Base-by-base conservation (phyloP, 1,140 invertebrate genomes). In the Drosophila biarmipes region DNA sequence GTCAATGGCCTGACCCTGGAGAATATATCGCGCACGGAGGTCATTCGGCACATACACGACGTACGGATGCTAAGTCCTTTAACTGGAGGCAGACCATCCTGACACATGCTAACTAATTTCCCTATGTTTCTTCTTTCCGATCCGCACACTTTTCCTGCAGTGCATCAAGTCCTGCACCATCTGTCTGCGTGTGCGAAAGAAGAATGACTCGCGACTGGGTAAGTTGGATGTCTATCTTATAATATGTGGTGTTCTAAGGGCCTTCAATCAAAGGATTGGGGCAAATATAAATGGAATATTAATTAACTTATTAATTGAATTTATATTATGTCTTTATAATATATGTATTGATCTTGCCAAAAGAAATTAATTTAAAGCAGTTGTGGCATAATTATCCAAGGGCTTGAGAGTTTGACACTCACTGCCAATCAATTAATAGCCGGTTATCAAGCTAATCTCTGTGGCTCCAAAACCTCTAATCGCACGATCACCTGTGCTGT, bases 151-250 rank as follows among this genome's bases (percentile, higher is more conserved):
- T 38, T 6, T n/a, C 63, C 14, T 59, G 93, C 69, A 98, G 98
- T 98, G 98, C 92, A 98, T 99, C 91, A 95, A 96, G 92, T 98
- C 97, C 38, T 95, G 97, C 91, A 97, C 97, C 80, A 98, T 99
- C 93, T 98, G 97, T 92, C 93, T 99, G 34, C 95, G 97, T 61
- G 97, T 99, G 54, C 98, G 97, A 92, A 94, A 97, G 91, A 95
- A 96, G 90, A 97, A 95, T 81, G 96, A 97, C 76, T 96, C 95
- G 57, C 95, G 96, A 93, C 93, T 97, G 91, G 96, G 97, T 98
- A 92, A 97, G 97, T 95, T 64, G 14, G 3, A 4, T 12, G 17
- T n/a, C 8, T 27, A 15, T 27, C 14, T 27, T 27, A 8, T 42
- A 42, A 19, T 11, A 10, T 31, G 10, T 31, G 10, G 7, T 7